phyloP scores from a whole-genome alignment of 2,888 invertebrate genomes.

The Odontothrips loti region DNA sequence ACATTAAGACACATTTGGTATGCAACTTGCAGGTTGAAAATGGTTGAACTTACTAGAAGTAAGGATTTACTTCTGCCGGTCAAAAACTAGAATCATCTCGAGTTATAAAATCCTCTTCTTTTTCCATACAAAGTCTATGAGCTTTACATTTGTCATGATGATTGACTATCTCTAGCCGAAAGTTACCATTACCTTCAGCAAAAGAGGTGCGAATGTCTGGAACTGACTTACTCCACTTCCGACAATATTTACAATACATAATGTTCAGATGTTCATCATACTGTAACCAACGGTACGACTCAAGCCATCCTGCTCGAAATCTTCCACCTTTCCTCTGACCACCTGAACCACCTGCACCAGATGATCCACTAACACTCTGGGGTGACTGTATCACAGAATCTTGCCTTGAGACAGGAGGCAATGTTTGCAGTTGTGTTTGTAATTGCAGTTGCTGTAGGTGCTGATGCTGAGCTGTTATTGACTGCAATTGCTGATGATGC shows the following conservation, averaged over 20 bases:
- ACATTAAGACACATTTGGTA: background rate
- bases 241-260: constrained; percentile 70
- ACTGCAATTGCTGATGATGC: background rate
- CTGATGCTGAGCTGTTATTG: background rate
- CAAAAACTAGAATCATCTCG: constrained; percentile 32
- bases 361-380: background rate
- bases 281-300: constrained; percentile 66
- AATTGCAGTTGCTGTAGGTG: background rate
- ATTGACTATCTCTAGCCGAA: constrained; percentile 71
- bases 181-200: constrained; percentile 72
- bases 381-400: background rate
- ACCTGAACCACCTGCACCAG: background rate
- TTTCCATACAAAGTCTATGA: constrained; percentile 61
- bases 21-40: background rate
- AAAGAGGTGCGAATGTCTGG: constrained; percentile 72
- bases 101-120: constrained; percentile 46
- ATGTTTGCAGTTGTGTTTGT: background rate
- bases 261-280: constrained; percentile 63
- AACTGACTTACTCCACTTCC: constrained; percentile 66
- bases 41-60: background rate
- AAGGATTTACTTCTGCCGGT: background rate
- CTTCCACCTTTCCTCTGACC: constrained; percentile 56
- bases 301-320: constrained; percentile 64
- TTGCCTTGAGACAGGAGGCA: background rate
- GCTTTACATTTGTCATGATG: constrained; percentile 76